Conservation (phyloP, 2,113 vertebrate species). For the Pionites leucogaster region DNA sequence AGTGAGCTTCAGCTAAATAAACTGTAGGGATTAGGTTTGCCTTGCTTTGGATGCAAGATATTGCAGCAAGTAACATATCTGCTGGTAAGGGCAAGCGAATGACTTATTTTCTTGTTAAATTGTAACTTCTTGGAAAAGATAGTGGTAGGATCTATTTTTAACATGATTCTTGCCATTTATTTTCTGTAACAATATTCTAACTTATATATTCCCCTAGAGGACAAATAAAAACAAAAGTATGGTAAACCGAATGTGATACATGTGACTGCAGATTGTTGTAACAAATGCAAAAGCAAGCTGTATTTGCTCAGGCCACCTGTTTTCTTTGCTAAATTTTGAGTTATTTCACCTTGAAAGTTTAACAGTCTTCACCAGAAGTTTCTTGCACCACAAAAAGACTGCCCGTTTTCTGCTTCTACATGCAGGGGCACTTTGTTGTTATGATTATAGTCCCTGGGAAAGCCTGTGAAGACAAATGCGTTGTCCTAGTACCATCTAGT, state of each 20-base stretch:
- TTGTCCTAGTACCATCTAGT: conserved; percentile 59
- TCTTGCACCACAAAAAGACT: background rate
- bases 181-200: background rate
- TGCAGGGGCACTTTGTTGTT: background rate
- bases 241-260: background rate
- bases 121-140: background rate
- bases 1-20: background rate
- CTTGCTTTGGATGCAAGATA: background rate
- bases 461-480: background rate
- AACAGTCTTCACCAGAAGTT: background rate
- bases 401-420: background rate
- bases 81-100: background rate
- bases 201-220: background rate
- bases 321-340: background rate
- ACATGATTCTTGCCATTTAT: background rate
- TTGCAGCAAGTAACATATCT: background rate
- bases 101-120: background rate
- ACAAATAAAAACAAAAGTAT: background rate
- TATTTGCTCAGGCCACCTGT: background rate
- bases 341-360: background rate
- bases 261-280: background rate
- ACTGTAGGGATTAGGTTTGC: background rate
- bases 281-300: background rate
- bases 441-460: background rate
- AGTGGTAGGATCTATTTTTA: background rate